Evolutionary conservation across 2,797 vertebrate genomes (phyloP), one percentile per base, ranked within the genome.

Genomic region (Crocidura indochinensis): DNA sequence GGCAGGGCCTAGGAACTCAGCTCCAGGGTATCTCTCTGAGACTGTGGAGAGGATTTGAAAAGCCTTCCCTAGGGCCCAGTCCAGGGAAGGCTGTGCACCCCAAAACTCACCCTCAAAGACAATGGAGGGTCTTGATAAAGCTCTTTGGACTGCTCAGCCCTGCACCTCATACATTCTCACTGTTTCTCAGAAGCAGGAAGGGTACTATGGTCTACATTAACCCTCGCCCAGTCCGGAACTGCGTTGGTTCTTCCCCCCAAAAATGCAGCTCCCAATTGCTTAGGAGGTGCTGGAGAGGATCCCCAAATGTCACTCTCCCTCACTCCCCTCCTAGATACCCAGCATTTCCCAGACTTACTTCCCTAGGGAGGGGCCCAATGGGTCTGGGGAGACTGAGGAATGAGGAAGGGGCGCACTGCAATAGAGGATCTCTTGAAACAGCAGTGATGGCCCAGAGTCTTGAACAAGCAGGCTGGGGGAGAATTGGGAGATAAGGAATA

Each of bases 41-140:
- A 8, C 19, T 5, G 19, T 15, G 0, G 9, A 3, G 1, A 20
- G 6, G 24, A 24, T 8, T 22, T 1, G 2, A 6, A n/a, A n/a
- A 11, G 24, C 46, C 15, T n/a, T 53, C 53, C 77, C 53, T 53
- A 83, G n/a, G 72, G 65, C 44, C 75, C 1, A 22, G n/a, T 31
- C 56, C 17, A 68, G 22, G 6, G 49, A 7, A 12, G 22, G 4
- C 26, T 27, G 29, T 79, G 47, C 60, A 26, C 64, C 83, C 17
- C 15, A 73, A 62, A 44, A 31, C 11, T 29, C 19, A 14, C 20
- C 29, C 51, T 69, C 27, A 27, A 74, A 24, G 31, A 12, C 1
- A 53, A 17, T 38, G 31, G 78, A 78, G 22, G 7, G 67, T 2
- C 78, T 90, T 83, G 31, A 29, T 47, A 67, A n/a, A 26, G 46